Base-by-base conservation (phyloP, 2,888 invertebrate species). In the Drosophila engyochracea region DNA sequence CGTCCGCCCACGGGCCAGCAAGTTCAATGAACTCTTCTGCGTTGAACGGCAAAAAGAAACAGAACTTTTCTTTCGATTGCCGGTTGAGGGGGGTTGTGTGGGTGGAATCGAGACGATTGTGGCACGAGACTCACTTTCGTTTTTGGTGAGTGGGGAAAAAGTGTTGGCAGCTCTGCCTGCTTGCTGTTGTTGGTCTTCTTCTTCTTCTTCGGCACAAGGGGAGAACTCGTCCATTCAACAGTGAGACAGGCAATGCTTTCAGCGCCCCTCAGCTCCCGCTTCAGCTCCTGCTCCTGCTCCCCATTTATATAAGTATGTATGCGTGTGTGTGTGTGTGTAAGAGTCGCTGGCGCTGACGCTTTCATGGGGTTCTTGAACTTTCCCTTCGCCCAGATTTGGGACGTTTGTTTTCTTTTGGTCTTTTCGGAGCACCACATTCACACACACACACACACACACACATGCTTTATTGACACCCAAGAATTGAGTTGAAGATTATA, bases 311-410 rank as follows among this genome's bases (percentile, higher is more conserved):
- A 47, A 14, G 44, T 7, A 4, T 22, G 22, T 16, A 30, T 67
- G 70, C 16, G 52, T 49, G 53, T 47, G 57, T 52, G 47, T 67
- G 33, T 63, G 68, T 16, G 53, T 54, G 67, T 52, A 51, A 51
- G 64, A 75, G 63, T 65, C 35, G 64, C 31, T 79, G 76, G 65
- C 65, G 84, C 73, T 84, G 88, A 76, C 55, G 76, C 64, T 78
- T 86, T 89, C 79, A 89, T 89, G 89, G 87, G 89, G 91, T 89
- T 86, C 91, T 90, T 86, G 85, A 86, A 86, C 85, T 86, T 90
- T 86, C 64, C 67, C 70, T 61, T 62, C 51, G 51, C 33, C 69
- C 52, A 76, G 83, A 82, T 72, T 81, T 70, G 53, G 65, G 55
- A 54, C 72, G 33, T 69, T 81, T 82, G 74, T 79, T 90, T 79